Conservation (phyloP, 64 coral and sea anemone genomes). For the Montipora sp. region DNA sequence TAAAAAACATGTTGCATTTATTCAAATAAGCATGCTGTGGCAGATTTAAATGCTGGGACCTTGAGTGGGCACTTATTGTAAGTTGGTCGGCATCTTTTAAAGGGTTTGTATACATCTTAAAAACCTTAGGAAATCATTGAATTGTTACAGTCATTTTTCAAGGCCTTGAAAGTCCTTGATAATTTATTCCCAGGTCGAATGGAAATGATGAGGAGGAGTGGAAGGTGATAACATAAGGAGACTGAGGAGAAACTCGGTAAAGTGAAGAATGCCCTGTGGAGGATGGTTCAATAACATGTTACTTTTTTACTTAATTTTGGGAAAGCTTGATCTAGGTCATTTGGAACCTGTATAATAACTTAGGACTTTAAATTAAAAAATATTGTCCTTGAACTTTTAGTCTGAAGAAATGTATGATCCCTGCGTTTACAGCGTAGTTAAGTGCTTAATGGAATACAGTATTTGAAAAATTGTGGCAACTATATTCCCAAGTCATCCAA, state of each 20-base stretch:
- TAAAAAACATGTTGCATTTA: constrained; percentile 4
- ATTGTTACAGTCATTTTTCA: constrained; percentile 7
- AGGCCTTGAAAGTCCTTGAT: constrained; percentile 23
- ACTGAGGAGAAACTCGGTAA: constrained; percentile 1
- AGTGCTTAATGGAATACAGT: constrained; percentile 5
- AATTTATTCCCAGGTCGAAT: constrained; percentile 9
- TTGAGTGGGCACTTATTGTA: constrained; percentile 28
- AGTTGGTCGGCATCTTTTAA: neutral
- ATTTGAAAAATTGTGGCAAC: constrained; percentile 22
- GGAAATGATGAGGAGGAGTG: neutral
- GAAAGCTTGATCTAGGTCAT: constrained; percentile 29
- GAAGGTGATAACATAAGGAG: neutral
- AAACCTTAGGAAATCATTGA: constrained; percentile 23
- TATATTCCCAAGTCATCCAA: constrained; percentile 13
- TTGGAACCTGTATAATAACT: too few species aligned
- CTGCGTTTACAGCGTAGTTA: neutral
- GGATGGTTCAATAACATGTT: neutral
- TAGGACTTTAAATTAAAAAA: constrained; percentile 6
- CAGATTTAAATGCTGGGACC: constrained; percentile 25
- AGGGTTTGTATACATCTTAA: constrained; percentile 23
- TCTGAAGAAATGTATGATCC: constrained; percentile 22
- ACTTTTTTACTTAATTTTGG: constrained; percentile 23
- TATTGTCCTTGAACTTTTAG: neutral
- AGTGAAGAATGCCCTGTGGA: constrained; percentile 6
- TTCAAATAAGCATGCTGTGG: constrained; percentile 14